phyloP scores from a whole-genome alignment of 2,113 vertebrate species.

The Ammodytes marinus region DNA sequence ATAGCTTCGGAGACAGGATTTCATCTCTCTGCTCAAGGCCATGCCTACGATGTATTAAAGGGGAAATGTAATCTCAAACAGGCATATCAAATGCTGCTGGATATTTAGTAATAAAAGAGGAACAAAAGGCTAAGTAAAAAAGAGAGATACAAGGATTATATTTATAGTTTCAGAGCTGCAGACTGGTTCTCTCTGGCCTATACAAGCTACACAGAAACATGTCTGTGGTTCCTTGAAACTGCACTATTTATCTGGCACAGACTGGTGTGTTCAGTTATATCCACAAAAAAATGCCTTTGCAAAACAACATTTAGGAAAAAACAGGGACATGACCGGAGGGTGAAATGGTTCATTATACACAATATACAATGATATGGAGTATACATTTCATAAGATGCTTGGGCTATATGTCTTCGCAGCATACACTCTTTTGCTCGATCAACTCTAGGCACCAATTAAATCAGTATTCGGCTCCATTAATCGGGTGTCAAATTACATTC shows the following conservation, averaged over 20 bases:
- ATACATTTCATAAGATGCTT: too few relatives aligned
- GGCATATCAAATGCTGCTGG: slow-evolving; percentile 50
- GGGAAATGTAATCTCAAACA: slow-evolving; percentile 49
- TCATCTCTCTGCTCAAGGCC: slow-evolving; percentile 42
- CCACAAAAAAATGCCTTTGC: slow-evolving; percentile 18
- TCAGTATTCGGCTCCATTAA: too few relatives aligned
- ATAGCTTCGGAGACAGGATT: slow-evolving; percentile 34
- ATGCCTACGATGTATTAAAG: slow-evolving; percentile 31
- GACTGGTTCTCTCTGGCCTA: slow-evolving; percentile 24
- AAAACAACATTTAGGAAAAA: slow-evolving; percentile 22
- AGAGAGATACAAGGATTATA: not conserved
- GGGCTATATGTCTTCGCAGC: too few relatives aligned
- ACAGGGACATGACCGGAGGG: not conserved
- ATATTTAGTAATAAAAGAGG: slow-evolving; percentile 37
- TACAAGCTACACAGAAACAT: slow-evolving; percentile 18
- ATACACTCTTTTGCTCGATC: too few relatives aligned
- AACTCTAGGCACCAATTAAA: too few relatives aligned
- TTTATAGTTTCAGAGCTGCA: slow-evolving; percentile 47
- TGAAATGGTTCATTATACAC: not conserved
- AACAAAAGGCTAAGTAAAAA: slow-evolving; percentile 33
- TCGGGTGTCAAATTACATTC: too few relatives aligned
- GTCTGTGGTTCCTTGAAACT: slow-evolving; percentile 11
- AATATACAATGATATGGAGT: not conserved
- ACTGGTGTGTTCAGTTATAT: slow-evolving; percentile 3
- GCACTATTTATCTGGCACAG: not conserved